A percentile compares a stretch with the other conserved stretches of the same genome.
Conservation (phyloP, 2,888 invertebrate species). For the Metallyticus violacea region DNA sequence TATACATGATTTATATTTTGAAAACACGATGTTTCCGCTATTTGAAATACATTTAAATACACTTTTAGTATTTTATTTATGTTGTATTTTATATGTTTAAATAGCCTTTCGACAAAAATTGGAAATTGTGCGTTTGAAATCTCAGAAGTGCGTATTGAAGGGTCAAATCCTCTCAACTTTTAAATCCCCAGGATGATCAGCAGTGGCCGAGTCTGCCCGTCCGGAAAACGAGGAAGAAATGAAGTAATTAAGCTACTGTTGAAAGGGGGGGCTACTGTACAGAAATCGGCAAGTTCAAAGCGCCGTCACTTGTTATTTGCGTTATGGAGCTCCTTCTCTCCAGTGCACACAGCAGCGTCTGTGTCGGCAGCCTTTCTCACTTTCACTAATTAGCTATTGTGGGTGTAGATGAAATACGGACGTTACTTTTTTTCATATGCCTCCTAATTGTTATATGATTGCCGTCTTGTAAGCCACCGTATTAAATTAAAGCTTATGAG, state of each 20-base stretch:
- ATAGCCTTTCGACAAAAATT: no score
- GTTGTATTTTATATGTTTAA: no score
- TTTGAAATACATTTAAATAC: no score
- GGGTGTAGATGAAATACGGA: no score
- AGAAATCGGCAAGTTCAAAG: neutral
- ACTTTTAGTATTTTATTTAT: no score
- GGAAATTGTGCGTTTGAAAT: no score
- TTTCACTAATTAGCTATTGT: neutral
- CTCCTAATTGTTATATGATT: neutral
- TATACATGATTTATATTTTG: no score
- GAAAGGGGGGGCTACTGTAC: neutral
- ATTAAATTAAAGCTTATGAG: neutral
- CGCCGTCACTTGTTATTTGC: neutral
- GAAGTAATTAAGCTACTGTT: conserved; percentile 16
- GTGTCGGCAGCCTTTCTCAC: neutral
- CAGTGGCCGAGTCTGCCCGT: neutral
- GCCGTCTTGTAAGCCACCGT: neutral
- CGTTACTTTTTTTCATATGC: neutral
- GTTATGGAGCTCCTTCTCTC: no score
- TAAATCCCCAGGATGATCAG: neutral
- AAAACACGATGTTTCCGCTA: no score
- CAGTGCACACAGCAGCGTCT: neutral
- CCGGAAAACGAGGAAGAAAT: conserved; percentile 3
- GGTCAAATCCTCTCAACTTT: no score
- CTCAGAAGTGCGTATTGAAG: no score